Conservation (phyloP, 2,888 invertebrate genomes). For the Dicyrtoma fusca region DNA sequence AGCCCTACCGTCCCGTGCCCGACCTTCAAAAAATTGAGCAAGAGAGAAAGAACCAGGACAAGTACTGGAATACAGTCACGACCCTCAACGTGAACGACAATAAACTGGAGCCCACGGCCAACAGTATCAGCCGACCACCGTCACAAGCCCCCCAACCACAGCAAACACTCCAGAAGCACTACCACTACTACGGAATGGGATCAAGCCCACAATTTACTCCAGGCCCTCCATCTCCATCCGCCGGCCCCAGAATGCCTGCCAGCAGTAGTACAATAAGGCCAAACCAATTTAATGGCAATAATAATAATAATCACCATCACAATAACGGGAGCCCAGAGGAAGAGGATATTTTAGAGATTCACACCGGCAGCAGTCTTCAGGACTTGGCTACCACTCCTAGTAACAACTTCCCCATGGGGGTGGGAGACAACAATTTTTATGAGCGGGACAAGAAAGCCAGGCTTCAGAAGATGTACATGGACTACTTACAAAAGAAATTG, state of each 20-base stretch:
- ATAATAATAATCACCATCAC: neutral
- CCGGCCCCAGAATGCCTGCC: neutral
- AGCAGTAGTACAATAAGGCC: constrained; percentile 1
- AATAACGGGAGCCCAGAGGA: constrained; percentile 25
- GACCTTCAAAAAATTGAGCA: constrained; percentile 37
- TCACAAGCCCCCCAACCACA: too few relatives aligned
- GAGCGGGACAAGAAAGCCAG: constrained; percentile 35
- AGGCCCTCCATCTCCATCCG: neutral
- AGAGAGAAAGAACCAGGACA: constrained; percentile 47
- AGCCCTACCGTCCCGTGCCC: constrained; percentile 35
- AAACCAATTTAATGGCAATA: neutral
- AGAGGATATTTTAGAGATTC: constrained; percentile 55
- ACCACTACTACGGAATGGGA: constrained; percentile 27
- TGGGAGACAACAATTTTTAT: neutral
- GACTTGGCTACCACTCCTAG: constrained; percentile 15
- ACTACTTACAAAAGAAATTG: constrained; percentile 53
- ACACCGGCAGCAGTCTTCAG: constrained; percentile 40
- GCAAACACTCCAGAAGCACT: constrained; percentile 21
- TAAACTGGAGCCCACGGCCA: neutral
- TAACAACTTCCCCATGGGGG: neutral
- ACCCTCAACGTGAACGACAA: constrained; percentile 8
- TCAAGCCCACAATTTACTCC: neutral
- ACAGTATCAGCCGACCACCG: neutral
- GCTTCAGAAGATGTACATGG: constrained; percentile 53
- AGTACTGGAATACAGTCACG: constrained; percentile 40